These are phyloP conservation scores for Orientallactaga sibirica DNA, from an alignment of 2,797 vertebrate species.

Conservation along the genomic window DNA sequence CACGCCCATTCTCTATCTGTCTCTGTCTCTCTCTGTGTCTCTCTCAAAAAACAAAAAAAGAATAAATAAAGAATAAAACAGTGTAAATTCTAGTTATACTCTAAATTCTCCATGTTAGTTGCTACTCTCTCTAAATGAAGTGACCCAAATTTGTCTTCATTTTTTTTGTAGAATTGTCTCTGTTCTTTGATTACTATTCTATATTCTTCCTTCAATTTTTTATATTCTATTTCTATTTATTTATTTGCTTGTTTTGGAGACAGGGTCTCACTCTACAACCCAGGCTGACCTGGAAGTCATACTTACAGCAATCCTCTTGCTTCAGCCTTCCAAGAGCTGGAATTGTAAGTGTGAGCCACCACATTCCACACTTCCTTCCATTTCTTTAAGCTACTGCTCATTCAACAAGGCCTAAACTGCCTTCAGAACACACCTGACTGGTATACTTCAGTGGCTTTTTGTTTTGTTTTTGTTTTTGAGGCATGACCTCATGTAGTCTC, in stretches of 20 bases:
- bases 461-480: too few relatives aligned
- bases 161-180: neutral
- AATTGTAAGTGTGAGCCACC: neutral
- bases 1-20: too few relatives aligned
- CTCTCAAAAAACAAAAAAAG: too few relatives aligned
- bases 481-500: too few relatives aligned
- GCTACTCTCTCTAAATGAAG: constrained; percentile 12
- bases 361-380: too few relatives aligned
- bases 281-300: neutral
- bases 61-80: constrained; percentile 10
- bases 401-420: neutral
- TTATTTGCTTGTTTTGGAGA: neutral
- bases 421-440: neutral
- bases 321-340: neutral
- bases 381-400: neutral
- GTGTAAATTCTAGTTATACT: neutral
- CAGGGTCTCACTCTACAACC: neutral
- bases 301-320: too few relatives aligned
- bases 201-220: neutral
- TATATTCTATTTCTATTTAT: neutral
- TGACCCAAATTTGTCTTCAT: neutral
- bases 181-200: constrained; percentile 5
- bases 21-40: too few relatives aligned
- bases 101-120: neutral
- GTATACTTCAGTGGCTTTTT: neutral